Percentiles rank a stretch among this genome's conserved stretches.
Conservation (phyloP, 1,140 invertebrate genomes). For the Mactra quadrangularis region DNA sequence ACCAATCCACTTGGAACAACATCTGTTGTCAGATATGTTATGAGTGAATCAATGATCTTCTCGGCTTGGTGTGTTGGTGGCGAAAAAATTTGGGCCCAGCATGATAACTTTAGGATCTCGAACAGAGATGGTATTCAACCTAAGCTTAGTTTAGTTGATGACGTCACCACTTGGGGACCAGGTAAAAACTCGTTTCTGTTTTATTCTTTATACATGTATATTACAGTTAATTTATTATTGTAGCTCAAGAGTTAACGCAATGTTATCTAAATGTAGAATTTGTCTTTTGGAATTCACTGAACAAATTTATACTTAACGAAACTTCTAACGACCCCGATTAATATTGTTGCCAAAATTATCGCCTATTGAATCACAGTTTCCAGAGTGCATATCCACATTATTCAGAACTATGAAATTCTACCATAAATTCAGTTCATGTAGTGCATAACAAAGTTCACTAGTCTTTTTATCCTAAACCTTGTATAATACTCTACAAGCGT, state of each 20-base stretch:
- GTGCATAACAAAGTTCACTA: no score
- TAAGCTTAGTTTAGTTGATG: constrained; percentile 30
- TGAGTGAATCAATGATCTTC: constrained; percentile 15
- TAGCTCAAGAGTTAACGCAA: background rate
- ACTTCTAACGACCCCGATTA: no score
- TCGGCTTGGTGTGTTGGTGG: background rate
- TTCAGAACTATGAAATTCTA: no score
- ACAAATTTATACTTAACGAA: background rate
- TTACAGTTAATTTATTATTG: background rate
- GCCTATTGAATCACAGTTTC: no score
- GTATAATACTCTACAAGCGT: no score
- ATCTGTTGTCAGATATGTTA: constrained; percentile 2
- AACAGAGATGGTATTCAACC: constrained; percentile 13
- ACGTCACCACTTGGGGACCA: constrained; percentile 53
- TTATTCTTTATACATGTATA: background rate
- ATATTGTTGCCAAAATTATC: no score
- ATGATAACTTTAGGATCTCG: constrained; percentile 39
- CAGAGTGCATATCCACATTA: no score
- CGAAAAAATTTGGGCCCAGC: background rate
- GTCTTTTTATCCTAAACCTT: no score
- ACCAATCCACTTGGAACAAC: constrained; percentile 7
- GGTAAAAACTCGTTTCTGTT: no score
- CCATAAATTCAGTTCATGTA: no score
- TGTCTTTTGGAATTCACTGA: background rate
- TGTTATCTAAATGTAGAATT: background rate